phyloP scores from a whole-genome alignment of 2,797 vertebrate genomes.

The Enteromius radiatus region DNA sequence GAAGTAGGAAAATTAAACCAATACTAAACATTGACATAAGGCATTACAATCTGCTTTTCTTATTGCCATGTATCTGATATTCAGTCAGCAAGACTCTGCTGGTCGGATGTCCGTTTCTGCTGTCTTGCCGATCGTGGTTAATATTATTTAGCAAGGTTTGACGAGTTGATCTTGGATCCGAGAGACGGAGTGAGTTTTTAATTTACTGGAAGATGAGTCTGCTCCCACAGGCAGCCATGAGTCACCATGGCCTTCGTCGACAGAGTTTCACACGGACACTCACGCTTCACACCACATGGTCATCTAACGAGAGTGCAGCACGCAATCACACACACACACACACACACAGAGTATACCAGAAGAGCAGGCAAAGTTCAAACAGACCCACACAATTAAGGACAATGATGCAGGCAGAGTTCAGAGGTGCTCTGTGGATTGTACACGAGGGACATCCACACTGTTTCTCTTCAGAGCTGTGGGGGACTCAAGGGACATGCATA shows the following conservation, averaged over 20 bases:
- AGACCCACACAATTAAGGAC: conserved; percentile 38
- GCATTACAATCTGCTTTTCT: not conserved
- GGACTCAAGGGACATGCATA: not conserved
- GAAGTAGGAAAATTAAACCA: too few species aligned
- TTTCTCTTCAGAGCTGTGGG: conserved; percentile 8
- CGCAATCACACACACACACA: conserved; percentile 1
- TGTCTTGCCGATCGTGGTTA: not conserved
- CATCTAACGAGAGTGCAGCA: conserved; percentile 33
- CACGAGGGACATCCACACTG: not conserved
- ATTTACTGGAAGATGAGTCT: conserved; percentile 28
- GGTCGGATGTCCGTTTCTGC: not conserved
- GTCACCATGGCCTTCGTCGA: conserved; percentile 21
- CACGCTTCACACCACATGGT: conserved; percentile 30
- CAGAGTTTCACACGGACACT: conserved; percentile 46
- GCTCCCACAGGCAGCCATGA: conserved; percentile 33
- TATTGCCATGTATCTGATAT: not conserved
- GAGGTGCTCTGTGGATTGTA: conserved; percentile 17
- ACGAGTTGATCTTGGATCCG: not conserved
- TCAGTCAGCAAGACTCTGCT: not conserved
- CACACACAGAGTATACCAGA: not conserved
- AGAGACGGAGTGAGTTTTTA: conserved; percentile 12
- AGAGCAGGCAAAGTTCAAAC: conserved; percentile 32
- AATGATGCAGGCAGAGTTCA: conserved; percentile 19
- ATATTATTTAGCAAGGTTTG: not conserved
- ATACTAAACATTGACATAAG: too few species aligned